Evolutionary conservation across 2,797 vertebrate genomes (phyloP).

Genomic region (Xiphophorus birchmanni): DNA sequence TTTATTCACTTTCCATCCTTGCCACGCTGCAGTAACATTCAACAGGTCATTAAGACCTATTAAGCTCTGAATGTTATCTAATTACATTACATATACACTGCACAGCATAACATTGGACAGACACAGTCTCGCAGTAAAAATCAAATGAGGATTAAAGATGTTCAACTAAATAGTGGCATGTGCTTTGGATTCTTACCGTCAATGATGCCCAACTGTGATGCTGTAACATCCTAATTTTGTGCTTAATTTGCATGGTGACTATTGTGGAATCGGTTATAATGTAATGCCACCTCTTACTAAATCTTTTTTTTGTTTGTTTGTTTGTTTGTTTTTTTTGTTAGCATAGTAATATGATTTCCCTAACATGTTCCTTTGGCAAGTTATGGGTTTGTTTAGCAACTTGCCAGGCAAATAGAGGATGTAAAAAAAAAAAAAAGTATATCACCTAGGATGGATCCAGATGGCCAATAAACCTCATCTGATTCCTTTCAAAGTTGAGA

Average conservation of each 20-base stretch:
- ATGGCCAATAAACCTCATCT: neutral
- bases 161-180: constrained; percentile 19
- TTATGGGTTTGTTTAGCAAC: neutral
- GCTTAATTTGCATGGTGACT: neutral
- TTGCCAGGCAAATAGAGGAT: neutral
- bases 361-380: neutral
- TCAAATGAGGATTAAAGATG: constrained; percentile 15
- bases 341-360: neutral
- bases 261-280: neutral
- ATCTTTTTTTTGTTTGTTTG: neutral
- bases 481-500: neutral
- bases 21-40: constrained; percentile 52
- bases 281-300: neutral
- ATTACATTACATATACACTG: constrained; percentile 69
- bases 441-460: neutral
- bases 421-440: neutral
- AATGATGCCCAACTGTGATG: constrained; percentile 10
- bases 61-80: constrained; percentile 66
- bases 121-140: constrained; percentile 15
- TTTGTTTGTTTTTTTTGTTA: neutral
- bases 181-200: constrained; percentile 18
- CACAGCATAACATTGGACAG: constrained; percentile 55
- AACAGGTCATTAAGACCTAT: constrained; percentile 79
- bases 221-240: neutral
- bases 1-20: neutral